Conservation (phyloP, 2,113 vertebrate genomes). For the Platycercus adscitus region DNA sequence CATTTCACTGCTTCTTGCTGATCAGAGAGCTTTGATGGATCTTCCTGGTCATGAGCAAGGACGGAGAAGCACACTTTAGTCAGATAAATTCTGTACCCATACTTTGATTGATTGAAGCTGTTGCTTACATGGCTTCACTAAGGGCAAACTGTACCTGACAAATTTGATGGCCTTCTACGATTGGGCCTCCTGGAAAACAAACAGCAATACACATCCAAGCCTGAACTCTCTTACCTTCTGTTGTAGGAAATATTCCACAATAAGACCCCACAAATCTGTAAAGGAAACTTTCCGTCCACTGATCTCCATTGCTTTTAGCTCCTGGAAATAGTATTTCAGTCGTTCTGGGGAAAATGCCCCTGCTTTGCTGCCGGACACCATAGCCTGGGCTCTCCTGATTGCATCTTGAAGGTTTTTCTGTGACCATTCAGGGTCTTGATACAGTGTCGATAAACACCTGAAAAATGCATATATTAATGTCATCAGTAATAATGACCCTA, state of each 20-base stretch:
- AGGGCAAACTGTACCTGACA: neutral
- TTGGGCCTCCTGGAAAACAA: neutral
- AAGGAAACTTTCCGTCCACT: slow-evolving; percentile 70
- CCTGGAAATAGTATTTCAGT: slow-evolving; percentile 77
- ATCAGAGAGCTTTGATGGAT: slow-evolving; percentile 79
- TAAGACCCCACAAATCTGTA: slow-evolving; percentile 82
- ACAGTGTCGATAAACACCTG: slow-evolving; percentile 85
- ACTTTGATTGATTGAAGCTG: neutral
- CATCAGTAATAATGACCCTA: neutral
- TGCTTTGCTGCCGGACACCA: slow-evolving; percentile 73
- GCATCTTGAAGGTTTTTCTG: slow-evolving; percentile 65
- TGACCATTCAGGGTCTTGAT: slow-evolving; percentile 83
- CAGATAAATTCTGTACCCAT: neutral
- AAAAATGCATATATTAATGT: neutral
- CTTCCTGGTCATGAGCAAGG: slow-evolving; percentile 65
- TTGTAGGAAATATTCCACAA: slow-evolving; percentile 82
- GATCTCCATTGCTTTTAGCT: slow-evolving; percentile 68
- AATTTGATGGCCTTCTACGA: neutral
- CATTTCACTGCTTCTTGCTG: slow-evolving; percentile 73
- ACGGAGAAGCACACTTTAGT: neutral
- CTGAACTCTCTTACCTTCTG: slow-evolving; percentile 74
- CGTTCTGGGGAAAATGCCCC: slow-evolving; percentile 73
- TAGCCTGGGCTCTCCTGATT: slow-evolving; percentile 53
- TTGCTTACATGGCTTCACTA: neutral
- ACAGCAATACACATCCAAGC: neutral